Percentiles rank a stretch among this genome's conserved stretches.
Evolutionary conservation across 2,797 vertebrate genomes (phyloP).

Genomic region (Lagorchestes hirsutus): DNA sequence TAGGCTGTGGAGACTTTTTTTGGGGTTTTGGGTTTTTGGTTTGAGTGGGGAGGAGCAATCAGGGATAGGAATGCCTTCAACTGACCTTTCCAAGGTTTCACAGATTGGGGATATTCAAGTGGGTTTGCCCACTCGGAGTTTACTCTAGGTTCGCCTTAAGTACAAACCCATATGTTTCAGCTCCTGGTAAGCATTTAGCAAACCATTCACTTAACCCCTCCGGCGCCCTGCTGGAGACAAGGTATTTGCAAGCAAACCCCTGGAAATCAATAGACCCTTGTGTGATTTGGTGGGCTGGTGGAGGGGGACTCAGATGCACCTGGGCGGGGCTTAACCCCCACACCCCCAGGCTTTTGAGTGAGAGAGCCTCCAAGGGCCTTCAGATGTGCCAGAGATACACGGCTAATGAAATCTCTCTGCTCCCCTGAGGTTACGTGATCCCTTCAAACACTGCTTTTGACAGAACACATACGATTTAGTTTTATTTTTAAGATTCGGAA

Average conservation of each 20-base stretch:
- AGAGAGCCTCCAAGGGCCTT: constrained; percentile 37
- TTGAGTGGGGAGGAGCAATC: not conserved
- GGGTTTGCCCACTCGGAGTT: not conserved
- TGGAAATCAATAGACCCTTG: constrained; percentile 46
- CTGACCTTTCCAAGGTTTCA: constrained; percentile 77
- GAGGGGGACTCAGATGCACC: constrained; percentile 72
- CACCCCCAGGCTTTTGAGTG: constrained; percentile 10
- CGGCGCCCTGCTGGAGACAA: constrained; percentile 60
- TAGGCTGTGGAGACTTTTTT: constrained; percentile 30
- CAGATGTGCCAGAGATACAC: constrained; percentile 37
- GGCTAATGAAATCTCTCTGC: constrained; percentile 41
- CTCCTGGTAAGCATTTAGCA: constrained; percentile 76
- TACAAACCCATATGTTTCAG: constrained; percentile 82
- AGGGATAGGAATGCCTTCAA: constrained; percentile 47
- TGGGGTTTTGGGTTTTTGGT: too few relatives aligned
- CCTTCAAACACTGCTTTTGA: constrained; percentile 65
- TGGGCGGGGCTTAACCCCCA: constrained; percentile 67
- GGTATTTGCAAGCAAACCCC: constrained; percentile 35
- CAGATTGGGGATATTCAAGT: constrained; percentile 66
- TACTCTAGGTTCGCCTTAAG: constrained; percentile 75
- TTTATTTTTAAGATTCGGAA: constrained; percentile 65
- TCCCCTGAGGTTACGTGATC: constrained; percentile 66
- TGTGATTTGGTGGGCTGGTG: constrained; percentile 62
- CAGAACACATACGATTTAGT: constrained; percentile 64
- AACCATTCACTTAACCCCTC: constrained; percentile 79